Evolutionary conservation across 2,113 vertebrate genomes (phyloP).

Genomic region (Ivindomyrus marchei): DNA sequence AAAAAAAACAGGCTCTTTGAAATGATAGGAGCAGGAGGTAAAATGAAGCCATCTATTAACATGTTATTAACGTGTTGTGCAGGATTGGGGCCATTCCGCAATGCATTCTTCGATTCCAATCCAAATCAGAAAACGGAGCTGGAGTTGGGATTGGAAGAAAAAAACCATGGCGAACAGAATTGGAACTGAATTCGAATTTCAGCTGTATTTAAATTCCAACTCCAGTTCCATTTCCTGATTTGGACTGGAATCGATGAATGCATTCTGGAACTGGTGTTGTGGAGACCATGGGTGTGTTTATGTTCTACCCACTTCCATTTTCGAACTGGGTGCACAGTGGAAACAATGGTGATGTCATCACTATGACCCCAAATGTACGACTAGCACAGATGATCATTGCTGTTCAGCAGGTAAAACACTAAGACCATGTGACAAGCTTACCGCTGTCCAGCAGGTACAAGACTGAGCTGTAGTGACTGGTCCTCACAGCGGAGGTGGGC

Average conservation of each 20-base stretch:
- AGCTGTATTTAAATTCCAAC: no score
- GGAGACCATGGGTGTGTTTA: not conserved
- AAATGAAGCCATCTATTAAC: not conserved
- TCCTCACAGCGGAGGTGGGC: constrained; percentile 62
- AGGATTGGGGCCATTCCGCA: no score
- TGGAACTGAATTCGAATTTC: no score
- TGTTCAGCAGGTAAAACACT: not conserved
- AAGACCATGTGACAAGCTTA: constrained; percentile 40
- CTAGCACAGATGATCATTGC: not conserved
- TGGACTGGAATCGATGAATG: no score
- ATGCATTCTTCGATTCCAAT: no score
- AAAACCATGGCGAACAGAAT: no score
- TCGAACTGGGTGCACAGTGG: not conserved
- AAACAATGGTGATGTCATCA: not conserved
- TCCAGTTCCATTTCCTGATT: no score
- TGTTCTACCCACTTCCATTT: not conserved
- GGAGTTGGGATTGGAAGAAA: no score
- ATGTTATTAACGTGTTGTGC: not conserved
- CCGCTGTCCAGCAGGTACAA: constrained; percentile 75
- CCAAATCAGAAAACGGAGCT: no score
- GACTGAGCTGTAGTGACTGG: constrained; percentile 70
- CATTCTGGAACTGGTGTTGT: not conserved
- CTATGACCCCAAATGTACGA: not conserved
- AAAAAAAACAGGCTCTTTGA: not conserved
- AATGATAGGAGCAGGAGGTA: not conserved